Evolutionary conservation across 2,113 vertebrate species (phyloP).

Genomic region (Sprattus sprattus): DNA sequence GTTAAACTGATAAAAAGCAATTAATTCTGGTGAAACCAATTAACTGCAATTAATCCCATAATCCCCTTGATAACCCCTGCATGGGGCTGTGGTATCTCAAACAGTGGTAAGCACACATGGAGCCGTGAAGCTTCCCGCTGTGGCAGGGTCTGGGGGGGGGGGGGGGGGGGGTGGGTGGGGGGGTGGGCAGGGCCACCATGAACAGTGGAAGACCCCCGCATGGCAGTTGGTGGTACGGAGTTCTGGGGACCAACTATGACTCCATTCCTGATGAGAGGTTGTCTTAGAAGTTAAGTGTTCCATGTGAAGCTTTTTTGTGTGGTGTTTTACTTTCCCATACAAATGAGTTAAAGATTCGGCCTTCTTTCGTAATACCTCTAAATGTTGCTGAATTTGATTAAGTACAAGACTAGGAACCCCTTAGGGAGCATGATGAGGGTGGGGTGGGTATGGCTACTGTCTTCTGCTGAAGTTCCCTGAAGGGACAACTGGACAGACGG

Average conservation of each 20-base stretch:
- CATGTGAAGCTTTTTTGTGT: not conserved
- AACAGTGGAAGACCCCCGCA: not conserved
- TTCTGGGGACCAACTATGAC: not conserved
- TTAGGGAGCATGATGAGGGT: not conserved
- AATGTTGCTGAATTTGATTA: not conserved
- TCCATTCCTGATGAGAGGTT: not conserved
- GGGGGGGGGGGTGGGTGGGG: too few species aligned
- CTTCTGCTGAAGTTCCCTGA: not conserved
- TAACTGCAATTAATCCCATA: constrained; percentile 13
- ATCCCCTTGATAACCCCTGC: constrained; percentile 14
- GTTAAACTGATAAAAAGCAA: constrained; percentile 5
- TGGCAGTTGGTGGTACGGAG: not conserved
- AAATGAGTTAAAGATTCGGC: not conserved
- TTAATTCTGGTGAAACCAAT: constrained; percentile 18
- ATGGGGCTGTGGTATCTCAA: constrained; percentile 7
- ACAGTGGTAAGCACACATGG: not conserved
- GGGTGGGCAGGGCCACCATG: not conserved
- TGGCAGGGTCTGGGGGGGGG: not conserved
- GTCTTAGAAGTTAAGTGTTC: not conserved
- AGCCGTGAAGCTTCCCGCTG: not conserved
- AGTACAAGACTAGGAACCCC: not conserved
- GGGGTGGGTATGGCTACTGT: not conserved
- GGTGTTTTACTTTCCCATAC: not conserved
- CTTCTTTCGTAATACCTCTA: not conserved
- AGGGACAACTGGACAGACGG: not conserved